Evolutionary conservation across 1,140 invertebrate species (phyloP).

Genomic region (Atta colombica): DNA sequence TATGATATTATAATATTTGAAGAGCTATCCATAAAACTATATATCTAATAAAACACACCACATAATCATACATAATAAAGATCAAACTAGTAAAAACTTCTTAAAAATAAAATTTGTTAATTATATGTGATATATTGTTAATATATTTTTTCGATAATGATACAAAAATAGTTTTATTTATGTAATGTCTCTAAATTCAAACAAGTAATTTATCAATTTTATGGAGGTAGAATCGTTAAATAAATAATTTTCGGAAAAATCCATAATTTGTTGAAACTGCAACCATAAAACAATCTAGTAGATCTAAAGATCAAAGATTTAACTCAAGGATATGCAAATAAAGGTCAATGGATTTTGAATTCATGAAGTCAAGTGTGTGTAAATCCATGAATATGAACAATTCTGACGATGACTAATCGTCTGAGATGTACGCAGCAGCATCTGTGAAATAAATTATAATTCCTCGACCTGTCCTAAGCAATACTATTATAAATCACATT

Average conservation of each 20-base stretch:
- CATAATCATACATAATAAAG: no score
- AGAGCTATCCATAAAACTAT: not conserved
- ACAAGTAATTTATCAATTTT: not conserved
- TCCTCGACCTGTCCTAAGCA: not conserved
- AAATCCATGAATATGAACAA: conserved; percentile 23
- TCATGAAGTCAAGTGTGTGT: conserved; percentile 30
- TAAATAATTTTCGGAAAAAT: not conserved
- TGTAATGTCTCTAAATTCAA: not conserved
- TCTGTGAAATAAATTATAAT: conserved; percentile 7
- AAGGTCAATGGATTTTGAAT: conserved; percentile 27
- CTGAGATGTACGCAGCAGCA: conserved; percentile 4
- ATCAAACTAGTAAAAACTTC: no score
- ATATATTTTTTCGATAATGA: not conserved
- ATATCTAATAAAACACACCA: not conserved
- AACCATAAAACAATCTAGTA: not conserved
- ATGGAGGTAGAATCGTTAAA: not conserved
- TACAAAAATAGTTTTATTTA: not conserved
- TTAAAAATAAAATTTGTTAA: not conserved
- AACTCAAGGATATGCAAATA: conserved; percentile 41
- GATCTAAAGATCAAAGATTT: not conserved
- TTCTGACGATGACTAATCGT: not conserved
- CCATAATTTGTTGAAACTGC: not conserved
- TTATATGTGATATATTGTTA: not conserved
- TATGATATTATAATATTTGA: not conserved
- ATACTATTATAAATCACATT: conserved; percentile 4